Conservation (phyloP, 2,797 vertebrate species). For the Staurois parvus region DNA sequence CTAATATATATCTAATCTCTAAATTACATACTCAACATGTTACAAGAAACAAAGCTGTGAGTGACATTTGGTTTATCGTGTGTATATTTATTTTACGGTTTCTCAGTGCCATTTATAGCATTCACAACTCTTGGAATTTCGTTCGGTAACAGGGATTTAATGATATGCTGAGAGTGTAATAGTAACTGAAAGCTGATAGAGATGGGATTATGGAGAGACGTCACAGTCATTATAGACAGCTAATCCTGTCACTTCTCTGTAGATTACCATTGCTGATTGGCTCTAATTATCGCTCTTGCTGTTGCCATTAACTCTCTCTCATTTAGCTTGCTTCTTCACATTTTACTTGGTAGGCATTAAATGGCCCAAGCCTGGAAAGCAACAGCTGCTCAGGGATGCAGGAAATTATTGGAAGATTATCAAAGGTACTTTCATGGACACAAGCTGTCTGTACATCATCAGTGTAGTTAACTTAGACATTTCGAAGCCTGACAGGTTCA, state of each 20-base stretch:
- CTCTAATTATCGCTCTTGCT: constrained; percentile 20
- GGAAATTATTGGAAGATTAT: background rate
- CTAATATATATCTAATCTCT: too few relatives aligned
- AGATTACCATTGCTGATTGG: constrained; percentile 28
- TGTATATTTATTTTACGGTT: too few relatives aligned
- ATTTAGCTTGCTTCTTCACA: background rate
- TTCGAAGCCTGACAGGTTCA: too few relatives aligned
- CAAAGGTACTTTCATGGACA: background rate
- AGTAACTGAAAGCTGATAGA: constrained; percentile 23
- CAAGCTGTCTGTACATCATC: background rate
- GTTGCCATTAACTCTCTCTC: background rate
- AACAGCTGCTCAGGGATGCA: background rate
- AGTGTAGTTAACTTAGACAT: background rate
- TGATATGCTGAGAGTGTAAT: background rate
- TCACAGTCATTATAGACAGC: constrained; percentile 21
- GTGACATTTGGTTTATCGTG: too few relatives aligned
- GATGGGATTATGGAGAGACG: constrained; percentile 28
- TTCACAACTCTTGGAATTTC: too few relatives aligned
- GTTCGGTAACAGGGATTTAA: too few relatives aligned
- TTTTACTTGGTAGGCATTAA: background rate
- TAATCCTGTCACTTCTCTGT: constrained; percentile 50
- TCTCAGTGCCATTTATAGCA: too few relatives aligned
- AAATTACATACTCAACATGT: too few relatives aligned
- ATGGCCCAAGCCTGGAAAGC: background rate
- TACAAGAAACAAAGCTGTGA: too few relatives aligned